Base-by-base conservation (phyloP, 2,888 invertebrate species). In the Hofmannophila pseudospretella region DNA sequence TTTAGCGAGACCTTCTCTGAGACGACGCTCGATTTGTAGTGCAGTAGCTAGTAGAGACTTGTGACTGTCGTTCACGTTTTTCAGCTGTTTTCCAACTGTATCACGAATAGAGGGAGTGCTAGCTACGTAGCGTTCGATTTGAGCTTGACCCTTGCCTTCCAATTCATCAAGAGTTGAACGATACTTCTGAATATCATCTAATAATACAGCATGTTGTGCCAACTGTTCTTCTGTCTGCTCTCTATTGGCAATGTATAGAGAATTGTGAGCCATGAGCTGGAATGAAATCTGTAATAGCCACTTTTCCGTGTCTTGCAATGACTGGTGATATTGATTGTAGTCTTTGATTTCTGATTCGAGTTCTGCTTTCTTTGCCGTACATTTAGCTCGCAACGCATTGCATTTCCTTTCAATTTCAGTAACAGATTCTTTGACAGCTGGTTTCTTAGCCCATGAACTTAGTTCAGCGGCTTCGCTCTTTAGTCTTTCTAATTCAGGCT, bases 181-280 rank as follows among this genome's bases (percentile, higher is more conserved):
- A 64, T 97, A 97, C 45, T 93, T 93, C 55, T 94, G 92, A 39
- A 97, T 96, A 53, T 95, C 94, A 22, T 90, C 88, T 0, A 95
- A 68, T 10, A 95, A 69, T 0, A 89, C 77, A 54, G 94, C 93
- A 58, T 98, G 97, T 62, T 96, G 95, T n/a, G 93, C 92, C 25
- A 97, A 90, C 74, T 97, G 97, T 47, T 96, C 94, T 57, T 94
- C 91, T 0, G 97, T 97, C 71, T 98, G 96, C 53, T 96, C 94
- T 39, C 96, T 90, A 60, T 95, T 96, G 3, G 94, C 93, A 42
- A 97, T 97, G 65, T 96, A 96, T 11, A 97, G 85, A 0, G 97
- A 96, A 70, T 98, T 98, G 66, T 97, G 97, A 0, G 96, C 95
- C 97, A 98, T 97, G 0, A 98, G 88, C 64, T 96, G 95, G 90